phyloP scores from a whole-genome alignment of 2,888 invertebrate genomes.

The Seira sanloemensis region DNA sequence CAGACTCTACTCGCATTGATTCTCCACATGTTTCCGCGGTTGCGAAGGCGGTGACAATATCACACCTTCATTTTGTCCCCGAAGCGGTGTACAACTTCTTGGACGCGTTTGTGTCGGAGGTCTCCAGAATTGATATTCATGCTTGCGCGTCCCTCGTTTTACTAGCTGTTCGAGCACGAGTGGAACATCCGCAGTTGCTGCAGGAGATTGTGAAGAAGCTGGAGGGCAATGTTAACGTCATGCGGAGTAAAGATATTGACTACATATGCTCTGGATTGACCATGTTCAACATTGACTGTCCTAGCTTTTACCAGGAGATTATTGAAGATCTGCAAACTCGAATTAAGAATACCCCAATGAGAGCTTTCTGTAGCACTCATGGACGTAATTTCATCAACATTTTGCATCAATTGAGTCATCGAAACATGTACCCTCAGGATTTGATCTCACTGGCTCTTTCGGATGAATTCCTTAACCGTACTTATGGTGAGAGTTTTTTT shows the following conservation, averaged over 20 bases:
- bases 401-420: constrained; percentile 80
- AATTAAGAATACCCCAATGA: constrained; percentile 78
- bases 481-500: constrained; percentile 26
- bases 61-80: background rate
- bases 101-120: constrained; percentile 78
- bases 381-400: constrained; percentile 81
- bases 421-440: constrained; percentile 79
- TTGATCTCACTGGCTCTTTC: constrained; percentile 76
- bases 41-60: constrained; percentile 45
- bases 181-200: constrained; percentile 76
- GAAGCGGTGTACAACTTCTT: constrained; percentile 78
- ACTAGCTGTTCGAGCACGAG: constrained; percentile 78
- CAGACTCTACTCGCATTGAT: constrained; percentile 78
- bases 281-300: constrained; percentile 80
- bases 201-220: constrained; percentile 79
- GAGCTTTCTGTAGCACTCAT: constrained; percentile 77
- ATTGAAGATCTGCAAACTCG: constrained; percentile 78
- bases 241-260: constrained; percentile 86
- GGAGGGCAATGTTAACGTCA: constrained; percentile 76
- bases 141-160: constrained; percentile 83
- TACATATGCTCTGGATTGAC: constrained; percentile 81
- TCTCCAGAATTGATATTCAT: constrained; percentile 80
- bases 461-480: constrained; percentile 36
- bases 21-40: constrained; percentile 83
- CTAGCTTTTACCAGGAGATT: constrained; percentile 77